Evolutionary conservation across 2,113 vertebrate genomes (phyloP).

Genomic region (Suricata suricatta): DNA sequence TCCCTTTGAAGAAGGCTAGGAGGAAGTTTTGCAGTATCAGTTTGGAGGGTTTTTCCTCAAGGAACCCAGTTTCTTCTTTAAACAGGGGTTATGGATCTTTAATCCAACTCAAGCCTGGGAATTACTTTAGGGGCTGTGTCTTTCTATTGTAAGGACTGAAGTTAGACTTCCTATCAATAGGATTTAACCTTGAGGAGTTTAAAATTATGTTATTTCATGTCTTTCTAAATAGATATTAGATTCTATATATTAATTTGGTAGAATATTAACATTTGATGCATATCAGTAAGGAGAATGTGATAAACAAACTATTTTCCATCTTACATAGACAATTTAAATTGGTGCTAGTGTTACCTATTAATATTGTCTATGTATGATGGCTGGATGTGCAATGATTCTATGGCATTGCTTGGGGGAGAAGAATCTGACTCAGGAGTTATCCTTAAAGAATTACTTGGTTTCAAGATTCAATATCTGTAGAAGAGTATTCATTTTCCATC

Average conservation of each 20-base stretch:
- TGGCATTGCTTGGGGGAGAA: background rate
- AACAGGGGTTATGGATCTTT: background rate
- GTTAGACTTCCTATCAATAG: background rate
- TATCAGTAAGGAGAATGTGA: background rate
- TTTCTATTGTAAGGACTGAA: background rate
- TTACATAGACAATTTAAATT: background rate
- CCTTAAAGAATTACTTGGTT: background rate
- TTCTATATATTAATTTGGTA: background rate
- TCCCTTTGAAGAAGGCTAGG: background rate
- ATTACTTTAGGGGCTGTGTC: background rate
- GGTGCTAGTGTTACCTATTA: background rate
- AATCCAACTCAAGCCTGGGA: background rate
- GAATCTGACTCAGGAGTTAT: background rate
- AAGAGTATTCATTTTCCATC: conserved; percentile 56
- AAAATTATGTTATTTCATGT: background rate
- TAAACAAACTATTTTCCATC: background rate
- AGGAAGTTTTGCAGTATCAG: background rate
- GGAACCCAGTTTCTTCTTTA: background rate
- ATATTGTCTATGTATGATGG: background rate
- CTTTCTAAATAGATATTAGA: background rate
- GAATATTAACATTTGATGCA: background rate
- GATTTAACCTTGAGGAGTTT: background rate
- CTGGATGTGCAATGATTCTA: background rate
- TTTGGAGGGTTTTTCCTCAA: background rate
- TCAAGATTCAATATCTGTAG: conserved; percentile 29